Base-by-base conservation (phyloP, 2,113 vertebrate species). In the Cyprinodon variegatus region DNA sequence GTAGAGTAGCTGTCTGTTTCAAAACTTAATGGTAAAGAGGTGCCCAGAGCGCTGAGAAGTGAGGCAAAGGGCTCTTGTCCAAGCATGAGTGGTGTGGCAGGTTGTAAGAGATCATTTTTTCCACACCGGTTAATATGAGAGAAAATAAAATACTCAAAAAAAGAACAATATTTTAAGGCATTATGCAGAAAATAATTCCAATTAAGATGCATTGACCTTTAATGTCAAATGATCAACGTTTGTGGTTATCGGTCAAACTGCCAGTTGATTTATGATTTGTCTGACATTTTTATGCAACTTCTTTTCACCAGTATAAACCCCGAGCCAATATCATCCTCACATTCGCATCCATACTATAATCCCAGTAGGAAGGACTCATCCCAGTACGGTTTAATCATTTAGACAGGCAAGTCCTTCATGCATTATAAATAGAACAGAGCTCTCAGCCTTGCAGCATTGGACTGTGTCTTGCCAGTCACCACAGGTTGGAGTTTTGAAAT, bases 371-470 rank as follows among this genome's bases (percentile, higher is more conserved):
- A 81, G 83, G 76, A 79, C 85, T 90, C 90, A 90, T 87, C 83
- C 84, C 80, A 72, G 78, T 77, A 72, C 84, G 87, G 87, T 86
- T 92, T 91, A 92, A 91, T 90, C 88, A 89, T 88, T 86, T 89
- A 86, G 89, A 92, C 89, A 91, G 87, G 81, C 86, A 65, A 89
- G 84, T 83, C 86, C 66, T 78, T 81, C 14, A 74, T 77, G 83
- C 75, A 86, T 90, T 93, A 91, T 92, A 92, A 92, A 91, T 92
- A 93, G 88, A 89, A 89, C 83, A 57, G 79, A 84, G 86, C 86
- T 85, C 85, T 83, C 77, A 82, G 81, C 75, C 50, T 29, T 74
- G 78, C 77, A 76, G 81, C 76, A 76, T 85, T 80, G 14, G 40
- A 61, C 82, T 85, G 72, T 79, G 74, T 79, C 83, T 79, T 39